Evolutionary conservation across 2,113 vertebrate species (phyloP), one percentile per base, ranked within the genome.

Genomic region (Thalassoma bifasciatum): DNA sequence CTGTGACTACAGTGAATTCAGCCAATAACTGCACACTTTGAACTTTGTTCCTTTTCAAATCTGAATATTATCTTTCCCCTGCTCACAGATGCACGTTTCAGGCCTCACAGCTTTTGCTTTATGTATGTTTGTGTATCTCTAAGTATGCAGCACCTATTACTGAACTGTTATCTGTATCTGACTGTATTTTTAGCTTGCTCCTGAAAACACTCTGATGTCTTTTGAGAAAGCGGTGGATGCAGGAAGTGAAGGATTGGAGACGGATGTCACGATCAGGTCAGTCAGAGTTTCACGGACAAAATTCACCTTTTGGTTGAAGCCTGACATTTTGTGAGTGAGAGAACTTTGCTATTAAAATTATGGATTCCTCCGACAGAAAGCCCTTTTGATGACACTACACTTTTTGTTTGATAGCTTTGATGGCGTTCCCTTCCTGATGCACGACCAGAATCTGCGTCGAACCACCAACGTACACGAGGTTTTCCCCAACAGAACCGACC

Each of bases 171-270:
- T 40, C 12, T 11, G 13, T 17, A 46, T 46, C 13, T 46, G 3
- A 16, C 2, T 46, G 46, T 47, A 5, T 16, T 12, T 2, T 0
- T 85, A 99, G 97, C 23, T 96, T 0, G 97, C 94, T 0, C 97
- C 97, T 66, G 97, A 98, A 87, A 98, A 99, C 83, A 99, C 97
- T 0, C 87, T 94, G 81, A 96, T 99, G 96, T 92, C 97, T 1
- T 98, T 98, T 90, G 92, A 94, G 91, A 98, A 95, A 88, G 95
- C 95, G 0, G 91, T 96, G 86, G 95, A 97, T 51, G 77, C 92
- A 0, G 94, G 92, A 34, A 95, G 92, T 23, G 81, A 78, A 8
- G 96, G 96, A 5, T 91, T 98, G 75, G 97, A 99, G 91, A 95
- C 95, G 1, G 97, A 99, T 8, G 90, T 98, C 53, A 80, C 93